A percentile compares a stretch with the other conserved stretches of the same genome.
Conservation (phyloP, 2,888 invertebrate genomes). For the Macrosiphum euphorbiae region DNA sequence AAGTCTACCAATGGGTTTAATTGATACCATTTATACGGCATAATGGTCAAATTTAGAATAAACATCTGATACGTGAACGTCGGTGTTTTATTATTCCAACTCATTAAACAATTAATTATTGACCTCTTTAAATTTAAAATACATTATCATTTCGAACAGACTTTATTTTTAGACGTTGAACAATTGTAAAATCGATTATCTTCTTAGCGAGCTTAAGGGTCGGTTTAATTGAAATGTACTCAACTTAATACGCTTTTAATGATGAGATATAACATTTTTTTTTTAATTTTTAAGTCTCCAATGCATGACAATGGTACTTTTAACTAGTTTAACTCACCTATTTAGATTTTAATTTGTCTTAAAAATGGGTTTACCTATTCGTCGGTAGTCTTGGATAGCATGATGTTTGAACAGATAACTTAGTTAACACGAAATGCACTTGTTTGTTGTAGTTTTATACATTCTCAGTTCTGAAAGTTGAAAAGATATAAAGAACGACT, state of each 20-base stretch:
- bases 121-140: not conserved
- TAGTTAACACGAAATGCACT: not conserved
- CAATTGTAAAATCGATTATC: conserved; percentile 5
- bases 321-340: not conserved
- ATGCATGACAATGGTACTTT: not conserved
- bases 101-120: not conserved
- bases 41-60: not conserved
- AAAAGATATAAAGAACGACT: not conserved
- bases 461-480: not conserved
- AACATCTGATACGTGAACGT: not conserved
- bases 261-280: not conserved
- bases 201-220: not conserved
- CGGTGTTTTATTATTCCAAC: not conserved
- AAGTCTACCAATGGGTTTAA: not conserved
- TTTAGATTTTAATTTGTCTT: not conserved
- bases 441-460: not conserved
- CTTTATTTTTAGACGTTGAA: not conserved
- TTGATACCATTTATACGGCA: not conserved
- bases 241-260: not conserved
- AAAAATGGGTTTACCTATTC: not conserved
- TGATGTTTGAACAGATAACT: not conserved
- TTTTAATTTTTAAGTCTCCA: not conserved
- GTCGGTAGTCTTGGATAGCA: not conserved
- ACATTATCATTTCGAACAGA: not conserved
- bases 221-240: not conserved